These are phyloP conservation scores for Ictidomys tridecemlineatus DNA, from an alignment of 2,113 vertebrate genomes.

Conservation along the genomic window DNA sequence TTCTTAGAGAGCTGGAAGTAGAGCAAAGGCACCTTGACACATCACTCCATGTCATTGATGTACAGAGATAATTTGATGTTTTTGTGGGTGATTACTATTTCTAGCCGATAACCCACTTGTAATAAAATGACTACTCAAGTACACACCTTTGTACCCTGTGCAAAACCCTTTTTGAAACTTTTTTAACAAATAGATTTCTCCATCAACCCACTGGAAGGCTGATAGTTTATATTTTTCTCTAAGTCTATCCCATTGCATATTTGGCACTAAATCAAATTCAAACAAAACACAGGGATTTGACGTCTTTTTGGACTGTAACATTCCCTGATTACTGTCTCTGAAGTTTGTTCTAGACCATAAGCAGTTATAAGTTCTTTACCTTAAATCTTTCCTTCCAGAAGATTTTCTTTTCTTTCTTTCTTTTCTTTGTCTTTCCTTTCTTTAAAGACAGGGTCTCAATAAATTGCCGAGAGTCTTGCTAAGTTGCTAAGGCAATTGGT, in stretches of 20 bases:
- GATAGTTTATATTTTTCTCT: slow-evolving; percentile 25
- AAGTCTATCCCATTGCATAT: neutral
- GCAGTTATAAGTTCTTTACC: neutral
- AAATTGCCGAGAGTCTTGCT: too few relatives aligned
- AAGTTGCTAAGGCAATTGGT: too few relatives aligned
- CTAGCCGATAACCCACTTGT: neutral
- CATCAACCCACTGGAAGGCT: neutral
- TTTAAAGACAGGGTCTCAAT: too few relatives aligned
- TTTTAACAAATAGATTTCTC: neutral
- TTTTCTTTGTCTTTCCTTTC: neutral
- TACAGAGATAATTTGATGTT: slow-evolving; percentile 18
- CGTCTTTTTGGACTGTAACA: neutral
- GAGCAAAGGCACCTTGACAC: neutral
- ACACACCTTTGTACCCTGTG: neutral
- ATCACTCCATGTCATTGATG: neutral
- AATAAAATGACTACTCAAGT: neutral
- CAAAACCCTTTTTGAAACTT: too few relatives aligned
- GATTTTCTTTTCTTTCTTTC: neutral
- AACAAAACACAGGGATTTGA: neutral
- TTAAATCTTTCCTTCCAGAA: neutral
- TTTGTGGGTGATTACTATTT: slow-evolving; percentile 51
- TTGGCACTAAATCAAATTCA: slow-evolving; percentile 18
- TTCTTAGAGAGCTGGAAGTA: neutral
- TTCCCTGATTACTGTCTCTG: neutral
- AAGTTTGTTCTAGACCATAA: neutral